phyloP scores from a whole-genome alignment of 2,797 vertebrate species.

The Merluccius polli region DNA sequence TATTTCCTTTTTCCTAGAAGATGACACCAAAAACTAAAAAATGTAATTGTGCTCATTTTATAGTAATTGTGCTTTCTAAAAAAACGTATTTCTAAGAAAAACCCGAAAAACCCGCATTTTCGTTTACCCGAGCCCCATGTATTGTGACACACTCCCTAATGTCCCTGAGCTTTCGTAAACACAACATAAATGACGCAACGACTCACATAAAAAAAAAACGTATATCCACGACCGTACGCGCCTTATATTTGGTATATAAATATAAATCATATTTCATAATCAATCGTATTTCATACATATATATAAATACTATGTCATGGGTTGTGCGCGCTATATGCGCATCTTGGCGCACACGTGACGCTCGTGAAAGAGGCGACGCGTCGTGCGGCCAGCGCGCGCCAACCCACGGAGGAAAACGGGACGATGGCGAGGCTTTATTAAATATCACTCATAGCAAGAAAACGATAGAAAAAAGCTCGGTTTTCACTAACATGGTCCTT shows the following conservation, averaged over 20 bases:
- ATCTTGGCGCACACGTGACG: conserved; percentile 33
- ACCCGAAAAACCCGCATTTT: neutral
- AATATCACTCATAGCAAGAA: neutral
- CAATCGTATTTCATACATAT: too few relatives aligned
- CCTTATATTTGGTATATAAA: neutral
- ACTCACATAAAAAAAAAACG: neutral
- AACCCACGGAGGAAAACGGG: too few relatives aligned
- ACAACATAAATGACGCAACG: neutral
- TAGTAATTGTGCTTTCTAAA: neutral
- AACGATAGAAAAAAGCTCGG: neutral
- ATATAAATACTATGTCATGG: neutral
- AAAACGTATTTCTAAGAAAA: neutral
- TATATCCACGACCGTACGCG: neutral
- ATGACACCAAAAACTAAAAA: neutral
- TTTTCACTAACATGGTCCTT: neutral
- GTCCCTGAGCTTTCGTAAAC: neutral
- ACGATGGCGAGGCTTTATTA: neutral
- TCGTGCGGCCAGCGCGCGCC: too few relatives aligned
- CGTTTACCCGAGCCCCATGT: neutral
- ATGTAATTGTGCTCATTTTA: too few relatives aligned
- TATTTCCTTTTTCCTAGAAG: neutral
- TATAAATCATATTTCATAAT: too few relatives aligned
- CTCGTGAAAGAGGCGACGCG: conserved; percentile 24
- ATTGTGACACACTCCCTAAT: neutral
- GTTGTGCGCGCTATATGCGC: conserved; percentile 33